Percentiles rank a stretch among this genome's conserved stretches.
These are phyloP conservation scores for Saimiri boliviensis DNA, from an alignment of 2,113 vertebrate species.

Conservation along the genomic window DNA sequence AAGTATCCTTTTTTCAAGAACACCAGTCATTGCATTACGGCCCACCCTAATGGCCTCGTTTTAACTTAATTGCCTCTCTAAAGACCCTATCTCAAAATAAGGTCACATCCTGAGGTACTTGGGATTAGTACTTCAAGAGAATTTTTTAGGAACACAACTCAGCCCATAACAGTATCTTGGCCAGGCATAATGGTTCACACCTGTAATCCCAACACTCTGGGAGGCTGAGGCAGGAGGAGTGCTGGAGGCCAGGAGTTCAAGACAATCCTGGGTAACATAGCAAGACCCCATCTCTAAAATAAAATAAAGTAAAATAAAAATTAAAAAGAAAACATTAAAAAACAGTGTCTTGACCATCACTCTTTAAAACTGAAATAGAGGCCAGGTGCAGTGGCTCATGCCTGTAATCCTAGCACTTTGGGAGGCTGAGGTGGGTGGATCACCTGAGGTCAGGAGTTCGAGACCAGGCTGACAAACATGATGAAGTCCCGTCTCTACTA, in stretches of 20 bases:
- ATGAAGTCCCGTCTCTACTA: too few species aligned
- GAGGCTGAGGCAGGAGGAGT: background rate
- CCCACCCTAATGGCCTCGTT: background rate
- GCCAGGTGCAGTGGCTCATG: too few species aligned
- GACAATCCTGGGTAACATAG: too few species aligned
- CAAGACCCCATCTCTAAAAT: too few species aligned
- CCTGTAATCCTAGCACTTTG: too few species aligned
- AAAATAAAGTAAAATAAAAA: too few species aligned
- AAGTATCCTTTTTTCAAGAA: background rate
- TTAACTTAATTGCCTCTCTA: slow-evolving; percentile 16
- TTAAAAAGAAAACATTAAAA: too few species aligned
- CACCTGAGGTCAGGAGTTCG: too few species aligned
- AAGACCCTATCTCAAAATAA: background rate
- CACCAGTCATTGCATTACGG: background rate
- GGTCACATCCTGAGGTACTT: background rate
- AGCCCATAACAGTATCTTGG: background rate
- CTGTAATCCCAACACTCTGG: background rate
- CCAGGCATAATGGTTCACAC: background rate
- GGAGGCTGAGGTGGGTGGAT: too few species aligned
- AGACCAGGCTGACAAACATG: too few species aligned
- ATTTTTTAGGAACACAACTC: slow-evolving; percentile 4
- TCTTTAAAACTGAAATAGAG: background rate
- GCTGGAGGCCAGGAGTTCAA: background rate
- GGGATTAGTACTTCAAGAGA: background rate
- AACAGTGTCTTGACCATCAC: background rate